Evolutionary conservation across 2,113 vertebrate genomes (phyloP).

Genomic region (Cryptotis parvus): DNA sequence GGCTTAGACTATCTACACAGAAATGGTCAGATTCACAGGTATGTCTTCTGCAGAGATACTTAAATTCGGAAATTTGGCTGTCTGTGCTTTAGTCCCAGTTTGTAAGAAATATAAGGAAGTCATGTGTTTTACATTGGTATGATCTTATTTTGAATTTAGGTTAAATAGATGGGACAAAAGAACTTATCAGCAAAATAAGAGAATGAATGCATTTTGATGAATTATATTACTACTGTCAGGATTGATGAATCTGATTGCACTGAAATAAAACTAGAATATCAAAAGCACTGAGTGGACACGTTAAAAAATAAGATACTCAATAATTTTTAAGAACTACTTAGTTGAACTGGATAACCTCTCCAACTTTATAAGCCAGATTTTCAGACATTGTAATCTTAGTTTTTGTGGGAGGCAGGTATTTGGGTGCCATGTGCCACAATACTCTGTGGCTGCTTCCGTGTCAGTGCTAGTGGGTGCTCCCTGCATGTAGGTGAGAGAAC

Average conservation of each 20-base stretch:
- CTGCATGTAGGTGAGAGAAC: no score
- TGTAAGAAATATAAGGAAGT: not conserved
- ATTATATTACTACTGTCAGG: not conserved
- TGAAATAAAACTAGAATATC: slow-evolving; percentile 23
- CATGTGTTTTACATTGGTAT: no score
- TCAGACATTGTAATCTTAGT: not conserved
- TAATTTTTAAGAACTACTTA: not conserved
- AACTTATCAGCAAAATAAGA: not conserved
- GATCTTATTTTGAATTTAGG: not conserved
- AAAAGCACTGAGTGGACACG: slow-evolving; percentile 1
- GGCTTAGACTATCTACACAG: slow-evolving; percentile 98
- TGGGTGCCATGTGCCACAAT: no score
- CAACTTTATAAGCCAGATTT: not conserved
- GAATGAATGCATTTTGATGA: not conserved
- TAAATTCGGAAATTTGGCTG: not conserved
- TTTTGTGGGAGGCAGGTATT: not conserved
- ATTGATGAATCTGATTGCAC: slow-evolving; percentile 11
- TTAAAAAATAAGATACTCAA: not conserved
- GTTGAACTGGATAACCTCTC: not conserved
- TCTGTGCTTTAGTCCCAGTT: not conserved
- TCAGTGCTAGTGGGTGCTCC: no score
- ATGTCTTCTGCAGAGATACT: slow-evolving; percentile 56
- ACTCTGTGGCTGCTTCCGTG: no score
- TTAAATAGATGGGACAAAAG: not conserved
- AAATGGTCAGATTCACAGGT: slow-evolving; percentile 99